phyloP scores from a whole-genome alignment of 2,113 vertebrate genomes.

The Onychostoma macrolepis region DNA sequence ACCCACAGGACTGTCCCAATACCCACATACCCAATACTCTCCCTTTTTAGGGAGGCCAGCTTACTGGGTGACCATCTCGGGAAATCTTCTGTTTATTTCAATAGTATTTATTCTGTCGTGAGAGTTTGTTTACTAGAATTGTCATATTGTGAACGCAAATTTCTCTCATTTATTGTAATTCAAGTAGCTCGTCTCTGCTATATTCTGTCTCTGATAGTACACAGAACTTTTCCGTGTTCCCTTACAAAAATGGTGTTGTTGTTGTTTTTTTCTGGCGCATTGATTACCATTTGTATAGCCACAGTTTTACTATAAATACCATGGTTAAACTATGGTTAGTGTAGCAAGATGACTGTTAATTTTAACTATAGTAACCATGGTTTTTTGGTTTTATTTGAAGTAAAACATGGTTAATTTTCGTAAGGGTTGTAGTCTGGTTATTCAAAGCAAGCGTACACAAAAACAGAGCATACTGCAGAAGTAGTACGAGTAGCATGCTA shows the following conservation, averaged over 20 bases:
- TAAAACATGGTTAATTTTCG: no score
- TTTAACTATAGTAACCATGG: no score
- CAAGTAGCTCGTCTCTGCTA: not conserved
- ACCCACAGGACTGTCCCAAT: not conserved
- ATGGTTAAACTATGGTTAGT: no score
- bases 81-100: not conserved
- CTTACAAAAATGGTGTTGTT: no score
- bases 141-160: not conserved
- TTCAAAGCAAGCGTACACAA: not conserved
- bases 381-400: no score
- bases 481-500: not conserved
- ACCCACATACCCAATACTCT: not conserved
- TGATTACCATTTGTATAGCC: no score
- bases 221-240: not conserved
- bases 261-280: no score
- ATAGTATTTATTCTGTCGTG: not conserved
- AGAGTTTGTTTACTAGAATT: not conserved
- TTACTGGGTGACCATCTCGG: not conserved
- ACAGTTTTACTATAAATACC: no score
- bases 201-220: not conserved
- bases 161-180: not conserved
- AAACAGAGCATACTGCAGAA: not conserved
- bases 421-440: not conserved
- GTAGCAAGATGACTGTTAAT: no score
- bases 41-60: not conserved